Base-by-base conservation (phyloP, 2,888 invertebrate genomes). In the Stictocephala bisonia region DNA sequence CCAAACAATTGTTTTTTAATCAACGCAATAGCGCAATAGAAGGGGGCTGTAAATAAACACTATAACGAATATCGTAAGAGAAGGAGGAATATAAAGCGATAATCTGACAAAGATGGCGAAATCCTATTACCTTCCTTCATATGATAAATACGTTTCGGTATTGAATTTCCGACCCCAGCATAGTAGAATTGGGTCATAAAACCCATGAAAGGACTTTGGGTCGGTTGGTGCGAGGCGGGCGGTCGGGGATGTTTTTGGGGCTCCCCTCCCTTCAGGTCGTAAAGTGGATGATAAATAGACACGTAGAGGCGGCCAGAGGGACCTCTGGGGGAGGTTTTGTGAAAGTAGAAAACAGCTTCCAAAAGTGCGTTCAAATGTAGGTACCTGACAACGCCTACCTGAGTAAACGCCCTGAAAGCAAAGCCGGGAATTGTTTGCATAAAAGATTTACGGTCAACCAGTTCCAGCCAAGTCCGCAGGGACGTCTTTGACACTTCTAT, bases 231-330 rank as follows among this genome's bases (percentile, higher is more conserved):
- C 58, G 51, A 27, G 51, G 44, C 15, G 7, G 44, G 4, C 11
- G 44, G 11, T 44, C 31, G 29, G 51, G 51, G 51, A 24, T 26
- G 11, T 27, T 27, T 27, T 27, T 4, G 4, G 18, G 9, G 26
- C 51, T 31, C 56, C 1, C 6, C 3, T 40, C 40, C 18, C 18
- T 40, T 29, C 56, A 15, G 56, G 40, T 60, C 60, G 60, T 60
- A 60, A 60, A 60, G 60, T 60, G 60, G 60, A 60, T 60, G 60
- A 60, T 60, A 60, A 40, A 60, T 60, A 60, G 60, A 11, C n/a
- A n/a, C n/a, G n/a, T n/a, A n/a, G n/a, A n/a, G n/a, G n/a, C n/a
- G n/a, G 26, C 18, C 13, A 18, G 40, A 60, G 60, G 60, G 60
- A 35, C 60, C 40, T 24, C 1, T 1, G 15, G 31, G 26, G 4